Evolutionary conservation across 2,888 invertebrate species (phyloP).

Genomic region (Iselma pallidipennis): DNA sequence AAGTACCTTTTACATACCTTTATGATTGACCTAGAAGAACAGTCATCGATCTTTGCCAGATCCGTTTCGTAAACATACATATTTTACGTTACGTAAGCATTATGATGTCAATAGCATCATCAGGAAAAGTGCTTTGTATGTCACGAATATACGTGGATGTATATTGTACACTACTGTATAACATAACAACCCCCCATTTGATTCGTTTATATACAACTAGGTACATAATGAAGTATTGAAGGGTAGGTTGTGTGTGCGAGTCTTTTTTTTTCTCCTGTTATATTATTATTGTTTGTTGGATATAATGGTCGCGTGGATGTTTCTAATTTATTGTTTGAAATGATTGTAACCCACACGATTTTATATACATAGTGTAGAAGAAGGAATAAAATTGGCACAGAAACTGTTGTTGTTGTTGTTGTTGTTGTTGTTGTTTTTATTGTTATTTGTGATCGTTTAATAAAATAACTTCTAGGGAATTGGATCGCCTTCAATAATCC

Average conservation of each 20-base stretch:
- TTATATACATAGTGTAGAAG: neutral
- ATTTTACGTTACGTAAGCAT: neutral
- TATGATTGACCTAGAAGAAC: neutral
- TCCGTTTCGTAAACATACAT: neutral
- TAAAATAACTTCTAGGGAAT: conserved; percentile 4
- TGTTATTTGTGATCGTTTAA: neutral
- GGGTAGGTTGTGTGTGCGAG: too few relatives aligned
- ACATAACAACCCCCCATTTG: too few relatives aligned
- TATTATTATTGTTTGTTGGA: neutral
- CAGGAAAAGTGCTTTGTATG: too few relatives aligned
- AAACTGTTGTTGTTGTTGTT: too few relatives aligned
- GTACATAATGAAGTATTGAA: neutral
- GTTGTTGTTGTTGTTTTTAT: too few relatives aligned
- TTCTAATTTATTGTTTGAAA: conserved; percentile 1
- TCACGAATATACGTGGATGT: too few relatives aligned
- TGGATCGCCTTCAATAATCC: conserved; percentile 7
- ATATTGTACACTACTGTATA: too few relatives aligned
- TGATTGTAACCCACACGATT: neutral
- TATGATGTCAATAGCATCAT: neutral
- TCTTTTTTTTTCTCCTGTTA: neutral
- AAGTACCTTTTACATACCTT: neutral
- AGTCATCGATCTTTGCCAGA: neutral
- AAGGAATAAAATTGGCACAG: too few relatives aligned
- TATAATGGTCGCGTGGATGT: neutral
- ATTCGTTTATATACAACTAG: too few relatives aligned